Evolutionary conservation across 2,888 invertebrate species (phyloP), one percentile per base, ranked within the genome.

Genomic region (Sinotaia quadrata): DNA sequence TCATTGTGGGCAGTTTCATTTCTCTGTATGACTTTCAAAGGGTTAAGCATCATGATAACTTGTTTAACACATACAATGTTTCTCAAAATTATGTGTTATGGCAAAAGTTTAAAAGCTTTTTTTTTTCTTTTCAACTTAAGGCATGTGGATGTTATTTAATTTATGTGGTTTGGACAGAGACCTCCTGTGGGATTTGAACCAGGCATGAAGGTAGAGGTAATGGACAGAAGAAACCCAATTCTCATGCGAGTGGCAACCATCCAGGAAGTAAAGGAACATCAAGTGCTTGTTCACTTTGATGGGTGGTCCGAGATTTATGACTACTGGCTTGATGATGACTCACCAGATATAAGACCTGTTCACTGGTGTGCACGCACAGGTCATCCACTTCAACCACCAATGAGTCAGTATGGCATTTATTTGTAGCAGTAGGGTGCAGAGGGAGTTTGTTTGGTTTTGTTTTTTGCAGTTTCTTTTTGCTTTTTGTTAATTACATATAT

Each of bases 281-380:
- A 92, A 78, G 90, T 95, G 57, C 91, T 92, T 75, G 91, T 97
- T 62, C 92, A 94, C 82, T 95, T 95, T 88, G 96, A 96, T 88
- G 95, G 96, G 21, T 97, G 96, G 95, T 93, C 94, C 0, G 92
- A 92, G 80, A 91, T 92, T 76, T 93, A 95, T 85, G 92, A 94
- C 75, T 94, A 93, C 87, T 96, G 95, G 95, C 90, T 95, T 69
- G 96, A 96, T 83, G 96, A 96, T 87, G 96, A 97, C 88, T 93
- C 92, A 76, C 92, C 94, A 0, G 95, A 97, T 88, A 91, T 97
- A 80, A 96, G 97, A 90, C 97, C 97, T 0, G 92, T 94, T 73
- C 94, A 94, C 41, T 97, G 96, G 96, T 95, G 96, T 86, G 91
- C 92, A 74, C 94, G 94, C 60, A 96, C 96, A 0, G 93, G 93